Evolutionary conservation across 1,140 invertebrate species (phyloP).

Genomic region (Holcopasites calliopsidis): DNA sequence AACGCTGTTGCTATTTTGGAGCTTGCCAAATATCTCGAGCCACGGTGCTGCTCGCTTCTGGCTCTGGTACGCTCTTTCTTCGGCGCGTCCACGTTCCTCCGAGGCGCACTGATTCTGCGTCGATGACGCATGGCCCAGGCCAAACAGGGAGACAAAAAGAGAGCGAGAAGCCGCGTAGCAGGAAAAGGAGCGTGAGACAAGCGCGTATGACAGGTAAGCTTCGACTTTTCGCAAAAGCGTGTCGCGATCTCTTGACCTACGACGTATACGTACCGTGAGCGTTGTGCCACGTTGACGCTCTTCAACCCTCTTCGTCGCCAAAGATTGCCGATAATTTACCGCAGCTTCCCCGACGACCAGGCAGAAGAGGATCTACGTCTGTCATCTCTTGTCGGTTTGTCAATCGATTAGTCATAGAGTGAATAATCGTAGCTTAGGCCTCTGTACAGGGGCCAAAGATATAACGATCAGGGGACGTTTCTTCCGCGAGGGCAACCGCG

Average conservation of each 20-base stretch:
- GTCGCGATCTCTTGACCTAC: conserved; percentile 32
- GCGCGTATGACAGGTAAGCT: conserved; percentile 37
- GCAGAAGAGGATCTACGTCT: no score
- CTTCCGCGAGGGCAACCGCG: no score
- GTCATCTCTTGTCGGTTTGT: no score
- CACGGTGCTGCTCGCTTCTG: conserved; percentile 18
- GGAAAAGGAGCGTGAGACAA: not conserved
- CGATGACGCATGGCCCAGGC: conserved; percentile 56
- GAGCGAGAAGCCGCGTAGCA: conserved; percentile 1
- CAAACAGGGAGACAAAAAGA: conserved; percentile 31
- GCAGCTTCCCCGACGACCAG: no score
- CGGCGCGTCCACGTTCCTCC: conserved; percentile 25
- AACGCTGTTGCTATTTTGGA: conserved; percentile 65
- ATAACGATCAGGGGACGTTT: no score
- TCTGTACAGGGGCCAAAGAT: no score
- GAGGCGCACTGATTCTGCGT: conserved; percentile 50
- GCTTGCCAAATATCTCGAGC: conserved; percentile 61
- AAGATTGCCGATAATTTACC: no score
- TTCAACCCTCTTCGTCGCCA: not conserved
- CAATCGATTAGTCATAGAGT: no score
- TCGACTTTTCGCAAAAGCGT: conserved; percentile 24
- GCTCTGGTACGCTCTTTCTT: conserved; percentile 44
- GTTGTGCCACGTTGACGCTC: not conserved
- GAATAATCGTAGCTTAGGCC: no score
- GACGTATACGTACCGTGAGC: conserved; percentile 25